phyloP scores from a whole-genome alignment of 30 jellyfish, hydroid and myxozoan species.

The Euphysa ruthae region DNA sequence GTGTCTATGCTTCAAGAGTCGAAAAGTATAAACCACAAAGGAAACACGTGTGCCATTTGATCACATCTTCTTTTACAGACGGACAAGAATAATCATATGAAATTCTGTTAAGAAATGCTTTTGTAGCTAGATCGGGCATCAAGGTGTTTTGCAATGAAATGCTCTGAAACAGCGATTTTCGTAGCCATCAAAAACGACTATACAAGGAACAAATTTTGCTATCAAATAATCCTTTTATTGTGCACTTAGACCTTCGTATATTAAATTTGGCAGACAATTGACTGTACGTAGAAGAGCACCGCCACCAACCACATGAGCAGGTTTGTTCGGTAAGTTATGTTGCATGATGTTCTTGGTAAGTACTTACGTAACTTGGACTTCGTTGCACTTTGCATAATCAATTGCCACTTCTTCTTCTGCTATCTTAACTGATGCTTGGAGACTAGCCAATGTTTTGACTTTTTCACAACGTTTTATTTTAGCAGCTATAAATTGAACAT shows the following conservation, averaged over 20 bases:
- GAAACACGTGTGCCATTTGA: slow-evolving; percentile 10
- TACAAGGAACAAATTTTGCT: too few relatives aligned
- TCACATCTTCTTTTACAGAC: slow-evolving; percentile 7
- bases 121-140: slow-evolving; percentile 6
- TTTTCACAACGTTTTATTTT: slow-evolving; percentile 6
- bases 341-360: too few relatives aligned
- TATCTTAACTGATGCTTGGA: not conserved
- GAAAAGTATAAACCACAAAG: slow-evolving; percentile 1
- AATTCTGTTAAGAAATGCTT: not conserved
- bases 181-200: too few relatives aligned
- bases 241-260: too few relatives aligned
- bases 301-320: too few relatives aligned
- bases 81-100: slow-evolving; percentile 11
- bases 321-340: too few relatives aligned
- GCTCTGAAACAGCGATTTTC: slow-evolving; percentile 2
- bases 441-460: slow-evolving; percentile 14
- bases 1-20: not conserved
- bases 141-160: not conserved
- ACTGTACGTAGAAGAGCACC: too few relatives aligned
- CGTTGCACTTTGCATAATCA: too few relatives aligned
- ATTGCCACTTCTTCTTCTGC: too few relatives aligned
- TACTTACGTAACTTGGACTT: too few relatives aligned
- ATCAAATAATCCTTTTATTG: too few relatives aligned
- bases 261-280: too few relatives aligned
- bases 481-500: slow-evolving; percentile 8